Base-by-base conservation (phyloP, 2,888 invertebrate genomes). In the Leptarthrus brevirostris region DNA sequence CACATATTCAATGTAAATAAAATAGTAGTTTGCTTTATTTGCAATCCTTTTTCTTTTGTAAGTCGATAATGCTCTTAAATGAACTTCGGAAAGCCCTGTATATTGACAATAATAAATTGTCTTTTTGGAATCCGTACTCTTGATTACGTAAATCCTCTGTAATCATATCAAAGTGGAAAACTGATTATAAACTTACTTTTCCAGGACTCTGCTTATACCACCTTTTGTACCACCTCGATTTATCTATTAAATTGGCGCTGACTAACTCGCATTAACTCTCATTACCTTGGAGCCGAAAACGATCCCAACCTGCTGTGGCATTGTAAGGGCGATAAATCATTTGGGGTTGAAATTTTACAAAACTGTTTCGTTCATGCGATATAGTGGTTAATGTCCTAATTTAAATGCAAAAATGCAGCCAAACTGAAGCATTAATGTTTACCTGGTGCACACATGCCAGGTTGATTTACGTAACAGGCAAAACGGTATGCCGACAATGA, bases 321-420 rank as follows among this genome's bases (percentile, higher is more conserved):
- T 52, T 69, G 20, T 22, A 12, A 54, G 26, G 24, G 56, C 72
- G 56, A 72, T 72, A 72, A 72, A 72, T 72, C 72, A 72, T 56
- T 24, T 16, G 24, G 54, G 40, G 24, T 54, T 12, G 54, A 56
- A 72, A 72, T 56, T 44, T 56, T 47, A 56, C 72, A 72, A 72
- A 72, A 56, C 49, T 69, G 58, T 72, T 73, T 73, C 44, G 56
- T 73, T 73, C 73, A 73, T 73, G 73, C 75, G 54, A 73, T 73
- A 69, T 54, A 53, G 34, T 73, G 75, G 52, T 70, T 75, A 75
- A 75, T 75, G 69, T 75, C 72, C 75, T 73, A 75, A 75, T 75
- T 75, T 73, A 75, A 73, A 75, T 75, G 75, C 75, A 75, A 75
- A 75, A 75, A 75, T 75, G 75, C 75, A 75, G 14, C 47, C 72